These are phyloP conservation scores for Gorilla gorilla DNA, from an alignment of 2,113 vertebrate species.

Conservation along the genomic window DNA sequence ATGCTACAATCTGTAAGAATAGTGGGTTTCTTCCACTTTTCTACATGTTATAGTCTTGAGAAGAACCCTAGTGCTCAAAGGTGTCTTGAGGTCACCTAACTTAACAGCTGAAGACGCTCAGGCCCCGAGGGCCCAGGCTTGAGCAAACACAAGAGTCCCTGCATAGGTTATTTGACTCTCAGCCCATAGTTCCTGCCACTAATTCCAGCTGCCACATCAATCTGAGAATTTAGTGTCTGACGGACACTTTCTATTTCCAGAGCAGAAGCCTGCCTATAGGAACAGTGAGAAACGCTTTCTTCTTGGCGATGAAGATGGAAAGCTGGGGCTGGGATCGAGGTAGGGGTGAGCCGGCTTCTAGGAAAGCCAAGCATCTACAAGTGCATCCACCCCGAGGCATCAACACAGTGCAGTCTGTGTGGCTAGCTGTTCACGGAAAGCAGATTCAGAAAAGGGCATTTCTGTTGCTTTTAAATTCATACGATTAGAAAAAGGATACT, in stretches of 20 bases:
- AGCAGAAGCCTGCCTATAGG: not conserved
- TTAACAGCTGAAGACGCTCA: not conserved
- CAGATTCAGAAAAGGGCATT: not conserved
- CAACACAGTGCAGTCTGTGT: accelerated
- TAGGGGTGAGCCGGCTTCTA: not conserved
- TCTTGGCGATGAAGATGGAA: not conserved
- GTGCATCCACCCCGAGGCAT: no score
- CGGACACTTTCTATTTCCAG: not conserved
- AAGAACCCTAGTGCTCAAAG: not conserved
- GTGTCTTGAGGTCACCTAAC: not conserved
- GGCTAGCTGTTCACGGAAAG: not conserved
- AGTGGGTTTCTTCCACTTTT: not conserved
- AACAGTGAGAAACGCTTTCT: no score
- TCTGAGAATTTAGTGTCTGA: not conserved
- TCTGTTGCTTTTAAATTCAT: not conserved
- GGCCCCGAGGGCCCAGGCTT: not conserved
- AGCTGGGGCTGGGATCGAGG: accelerated
- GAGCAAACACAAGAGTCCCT: not conserved
- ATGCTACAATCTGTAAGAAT: not conserved
- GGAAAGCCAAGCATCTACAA: accelerated
- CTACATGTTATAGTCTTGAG: not conserved
- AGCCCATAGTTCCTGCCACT: accelerated
- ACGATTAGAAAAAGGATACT: not conserved
- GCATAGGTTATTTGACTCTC: not conserved
- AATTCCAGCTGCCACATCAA: no score